A percentile compares a stretch with the other conserved stretches of the same genome.
Conservation (phyloP, 2,113 vertebrate species). For the Mirounga angustirostris region DNA sequence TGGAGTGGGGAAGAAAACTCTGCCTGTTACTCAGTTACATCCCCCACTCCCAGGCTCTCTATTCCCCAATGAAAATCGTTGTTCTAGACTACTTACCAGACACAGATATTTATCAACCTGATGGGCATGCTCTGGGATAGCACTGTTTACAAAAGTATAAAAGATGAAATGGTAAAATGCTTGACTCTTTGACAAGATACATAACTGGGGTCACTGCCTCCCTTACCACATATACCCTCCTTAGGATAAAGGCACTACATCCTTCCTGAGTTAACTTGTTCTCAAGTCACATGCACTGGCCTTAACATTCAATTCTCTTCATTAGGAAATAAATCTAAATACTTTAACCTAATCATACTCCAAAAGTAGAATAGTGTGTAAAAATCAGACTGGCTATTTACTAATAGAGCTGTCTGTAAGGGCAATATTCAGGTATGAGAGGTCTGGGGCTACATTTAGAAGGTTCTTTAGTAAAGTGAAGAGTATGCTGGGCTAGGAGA, state of each 20-base stretch:
- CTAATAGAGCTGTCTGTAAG: neutral
- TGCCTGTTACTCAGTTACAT: neutral
- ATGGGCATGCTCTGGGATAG: neutral
- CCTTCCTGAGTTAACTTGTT: neutral
- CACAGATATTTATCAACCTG: neutral
- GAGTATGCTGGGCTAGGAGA: neutral
- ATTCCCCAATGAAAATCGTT: neutral
- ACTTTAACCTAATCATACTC: neutral
- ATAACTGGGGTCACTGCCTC: neutral
- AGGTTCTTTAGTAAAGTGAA: conserved; percentile 2
- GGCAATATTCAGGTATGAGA: neutral
- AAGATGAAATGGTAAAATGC: neutral
- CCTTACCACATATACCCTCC: accelerated
- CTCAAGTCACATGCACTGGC: neutral
- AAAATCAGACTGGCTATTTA: neutral
- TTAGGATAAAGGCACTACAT: neutral
- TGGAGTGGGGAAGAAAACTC: neutral
- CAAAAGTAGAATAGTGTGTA: neutral
- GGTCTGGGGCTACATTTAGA: neutral
- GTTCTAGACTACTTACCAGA: neutral
- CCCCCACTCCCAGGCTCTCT: neutral
- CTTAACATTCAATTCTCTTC: neutral
- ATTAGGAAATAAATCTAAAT: neutral
- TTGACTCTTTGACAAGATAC: neutral
- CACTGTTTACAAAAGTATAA: neutral